A percentile compares a stretch with the other conserved stretches of the same genome.
Evolutionary conservation across 2,113 vertebrate genomes (phyloP).

Genomic region (Gallinago paraguaiae): DNA sequence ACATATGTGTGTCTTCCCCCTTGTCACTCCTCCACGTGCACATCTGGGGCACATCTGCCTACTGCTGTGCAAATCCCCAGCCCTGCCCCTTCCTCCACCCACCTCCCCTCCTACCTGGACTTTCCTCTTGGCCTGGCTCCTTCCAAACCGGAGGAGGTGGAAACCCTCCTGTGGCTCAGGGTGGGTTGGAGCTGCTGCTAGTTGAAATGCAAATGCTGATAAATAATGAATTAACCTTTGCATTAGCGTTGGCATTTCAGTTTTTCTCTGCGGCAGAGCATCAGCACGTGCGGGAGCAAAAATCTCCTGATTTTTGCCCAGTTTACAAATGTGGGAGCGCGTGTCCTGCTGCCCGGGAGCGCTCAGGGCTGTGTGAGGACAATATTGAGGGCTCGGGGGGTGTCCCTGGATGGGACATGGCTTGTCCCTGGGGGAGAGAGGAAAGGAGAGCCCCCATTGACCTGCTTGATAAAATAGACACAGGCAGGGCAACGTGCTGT

Average conservation of each 20-base stretch:
- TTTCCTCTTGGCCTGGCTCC: neutral
- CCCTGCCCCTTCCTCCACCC: neutral
- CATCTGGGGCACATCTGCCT: neutral
- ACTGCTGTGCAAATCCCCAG: neutral
- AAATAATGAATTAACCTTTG: conserved; percentile 10
- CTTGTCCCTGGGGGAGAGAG: neutral
- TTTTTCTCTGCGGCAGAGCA: neutral
- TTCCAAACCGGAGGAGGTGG: neutral
- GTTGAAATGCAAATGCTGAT: neutral
- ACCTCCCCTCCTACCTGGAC: neutral
- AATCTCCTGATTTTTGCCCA: neutral
- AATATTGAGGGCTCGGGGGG: neutral
- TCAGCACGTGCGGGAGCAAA: neutral
- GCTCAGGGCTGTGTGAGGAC: neutral
- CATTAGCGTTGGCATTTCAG: neutral
- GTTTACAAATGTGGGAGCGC: neutral
- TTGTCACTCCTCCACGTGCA: neutral
- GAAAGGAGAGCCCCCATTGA: neutral
- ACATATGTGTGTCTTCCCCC: neutral
- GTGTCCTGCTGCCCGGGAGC: neutral
- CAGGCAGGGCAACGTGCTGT: neutral
- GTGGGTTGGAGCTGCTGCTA: neutral
- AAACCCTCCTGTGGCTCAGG: neutral
- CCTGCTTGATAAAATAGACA: neutral
- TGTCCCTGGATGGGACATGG: neutral